These are phyloP conservation scores for Megaustenia siamemsis DNA, from an alignment of 2,888 invertebrate genomes.

Conservation along the genomic window DNA sequence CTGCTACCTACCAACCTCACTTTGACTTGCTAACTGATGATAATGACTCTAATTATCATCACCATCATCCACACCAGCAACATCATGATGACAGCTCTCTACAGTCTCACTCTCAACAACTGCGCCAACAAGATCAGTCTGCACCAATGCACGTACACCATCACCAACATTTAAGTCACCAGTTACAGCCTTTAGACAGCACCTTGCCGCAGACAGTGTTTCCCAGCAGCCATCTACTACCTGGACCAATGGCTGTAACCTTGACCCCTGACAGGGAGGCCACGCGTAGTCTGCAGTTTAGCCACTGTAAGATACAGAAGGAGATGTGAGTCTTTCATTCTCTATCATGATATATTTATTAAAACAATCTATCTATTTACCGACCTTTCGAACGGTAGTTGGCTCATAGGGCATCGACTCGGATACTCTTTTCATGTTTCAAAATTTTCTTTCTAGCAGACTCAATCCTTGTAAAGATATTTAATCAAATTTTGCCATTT, in stretches of 20 bases:
- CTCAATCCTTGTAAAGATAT: too few relatives aligned
- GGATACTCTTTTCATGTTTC: too few relatives aligned
- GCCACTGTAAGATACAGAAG: neutral
- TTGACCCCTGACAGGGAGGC: neutral
- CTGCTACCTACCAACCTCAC: constrained; percentile 16
- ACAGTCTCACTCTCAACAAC: neutral
- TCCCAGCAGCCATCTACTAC: neutral
- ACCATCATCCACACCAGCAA: neutral
- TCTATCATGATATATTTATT: too few relatives aligned
- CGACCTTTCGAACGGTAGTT: too few relatives aligned
- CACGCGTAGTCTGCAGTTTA: neutral
- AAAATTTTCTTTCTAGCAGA: too few relatives aligned
- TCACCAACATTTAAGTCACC: constrained; percentile 7
- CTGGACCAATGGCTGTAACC: constrained; percentile 1
- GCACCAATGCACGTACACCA: neutral
- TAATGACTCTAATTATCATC: constrained; percentile 7
- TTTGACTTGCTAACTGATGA: constrained; percentile 37
- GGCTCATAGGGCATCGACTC: too few relatives aligned
- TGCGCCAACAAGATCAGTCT: neutral
- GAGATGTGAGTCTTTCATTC: constrained; percentile 15
- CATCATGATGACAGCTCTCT: constrained; percentile 7
- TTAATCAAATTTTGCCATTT: too few relatives aligned
- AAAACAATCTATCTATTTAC: too few relatives aligned
- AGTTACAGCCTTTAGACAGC: constrained; percentile 14
- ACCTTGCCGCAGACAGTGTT: constrained; percentile 30